Evolutionary conservation across 2,888 invertebrate genomes (phyloP), one percentile per base, ranked within the genome.

Genomic region (Synergus japonicus): DNA sequence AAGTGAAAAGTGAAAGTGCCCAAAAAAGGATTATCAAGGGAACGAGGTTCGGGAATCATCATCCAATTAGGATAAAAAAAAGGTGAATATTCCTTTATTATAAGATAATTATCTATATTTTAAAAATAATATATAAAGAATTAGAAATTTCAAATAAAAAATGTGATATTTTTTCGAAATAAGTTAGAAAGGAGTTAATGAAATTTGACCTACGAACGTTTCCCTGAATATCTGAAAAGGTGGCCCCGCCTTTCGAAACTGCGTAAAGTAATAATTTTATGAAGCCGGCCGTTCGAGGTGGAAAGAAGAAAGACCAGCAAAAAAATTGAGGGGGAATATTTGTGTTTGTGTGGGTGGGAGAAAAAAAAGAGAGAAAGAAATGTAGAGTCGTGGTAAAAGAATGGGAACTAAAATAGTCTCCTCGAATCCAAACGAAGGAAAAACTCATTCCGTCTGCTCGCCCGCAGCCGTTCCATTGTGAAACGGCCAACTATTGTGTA

Each of bases 371-470:
- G 64, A 69, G 77, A 64, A 44, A 65, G 44, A 65, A 15, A 37
- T 18, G 18, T 18, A 54, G 54, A 22, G 58, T 37, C 79, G 66
- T 78, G 79, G 49, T 73, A 73, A 78, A 85, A 85, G 82, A 86
- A 88, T 85, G 77, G 84, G 81, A 88, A 85, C 84, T 86, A 85
- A 88, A 89, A 89, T 88, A 87, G 87, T 86, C 84, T 82, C 81
- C 84, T 81, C 83, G 85, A 83, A 82, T 81, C 84, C 84, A 85
- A 89, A 88, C 88, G 86, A 87, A 89, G 87, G 87, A 88, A 89
- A 90, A 89, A 87, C 86, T 89, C 87, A 88, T 88, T 88, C 84
- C 87, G 87, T 88, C 85, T 85, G 85, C 83, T 87, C 85, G 85
- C 84, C 83, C 85, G 83, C 84, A 87, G 85, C 85, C 84, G 84